phyloP scores from a whole-genome alignment of 2,113 vertebrate species.

The Atherinomorus stipes region DNA sequence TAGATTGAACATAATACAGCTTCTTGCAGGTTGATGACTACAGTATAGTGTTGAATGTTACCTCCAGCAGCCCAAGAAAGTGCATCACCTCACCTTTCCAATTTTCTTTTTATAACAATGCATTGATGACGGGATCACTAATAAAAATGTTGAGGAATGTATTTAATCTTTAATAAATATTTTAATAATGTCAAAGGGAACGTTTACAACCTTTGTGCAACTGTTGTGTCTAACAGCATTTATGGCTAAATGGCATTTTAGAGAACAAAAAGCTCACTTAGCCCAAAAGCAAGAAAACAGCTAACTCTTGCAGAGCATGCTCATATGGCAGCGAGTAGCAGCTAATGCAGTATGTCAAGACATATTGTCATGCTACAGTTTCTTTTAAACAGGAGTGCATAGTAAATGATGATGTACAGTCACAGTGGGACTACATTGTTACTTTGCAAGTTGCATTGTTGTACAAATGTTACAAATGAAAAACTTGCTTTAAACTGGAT shows the following conservation, averaged over 20 bases:
- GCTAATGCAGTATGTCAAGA: background rate
- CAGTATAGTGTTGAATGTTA: conserved; percentile 37
- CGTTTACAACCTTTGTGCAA: background rate
- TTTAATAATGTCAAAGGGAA: no score
- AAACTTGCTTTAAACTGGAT: background rate
- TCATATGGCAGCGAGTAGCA: background rate
- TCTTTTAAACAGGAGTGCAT: background rate
- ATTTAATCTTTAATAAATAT: no score
- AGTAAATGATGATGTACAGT: background rate
- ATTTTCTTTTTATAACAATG: background rate
- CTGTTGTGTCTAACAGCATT: background rate
- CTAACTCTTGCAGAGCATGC: background rate
- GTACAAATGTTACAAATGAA: background rate
- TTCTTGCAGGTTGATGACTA: conserved; percentile 4
- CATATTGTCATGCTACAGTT: background rate
- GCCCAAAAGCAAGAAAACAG: no score
- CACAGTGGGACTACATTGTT: no score
- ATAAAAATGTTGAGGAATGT: no score
- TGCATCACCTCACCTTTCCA: background rate
- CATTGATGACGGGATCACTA: background rate
- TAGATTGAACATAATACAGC: conserved; percentile 13
- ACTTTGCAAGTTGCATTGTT: background rate
- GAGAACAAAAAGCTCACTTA: no score
- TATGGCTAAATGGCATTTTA: background rate
- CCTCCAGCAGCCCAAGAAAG: background rate